These are phyloP conservation scores for Xenopus petersii DNA, from an alignment of 2,797 vertebrate genomes.

Conservation along the genomic window DNA sequence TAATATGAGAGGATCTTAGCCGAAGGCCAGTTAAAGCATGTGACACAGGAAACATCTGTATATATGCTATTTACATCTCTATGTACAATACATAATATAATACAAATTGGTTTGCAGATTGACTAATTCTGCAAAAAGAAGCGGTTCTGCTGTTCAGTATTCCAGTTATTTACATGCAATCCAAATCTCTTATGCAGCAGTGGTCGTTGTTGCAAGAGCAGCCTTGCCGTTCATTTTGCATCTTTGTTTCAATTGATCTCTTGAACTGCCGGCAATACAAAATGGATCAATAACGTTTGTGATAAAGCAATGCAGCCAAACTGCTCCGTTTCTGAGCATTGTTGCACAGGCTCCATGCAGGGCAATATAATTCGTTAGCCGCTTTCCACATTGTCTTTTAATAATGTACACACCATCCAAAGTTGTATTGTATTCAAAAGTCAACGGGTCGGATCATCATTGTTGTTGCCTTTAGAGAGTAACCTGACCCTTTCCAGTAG, in stretches of 20 bases:
- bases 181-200: slow-evolving; percentile 13
- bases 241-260: slow-evolving; percentile 21
- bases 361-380: no score
- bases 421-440: slow-evolving; percentile 65
- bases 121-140: slow-evolving; percentile 20
- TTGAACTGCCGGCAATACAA: slow-evolving; percentile 7
- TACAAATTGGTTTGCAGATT: slow-evolving; percentile 49
- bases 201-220: slow-evolving; percentile 16
- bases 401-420: slow-evolving; percentile 23
- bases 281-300: no score
- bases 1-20: neutral
- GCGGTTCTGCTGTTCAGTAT: slow-evolving; percentile 58
- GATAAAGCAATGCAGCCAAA: no score
- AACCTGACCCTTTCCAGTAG: slow-evolving; percentile 98
- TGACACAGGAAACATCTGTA: slow-evolving; percentile 5
- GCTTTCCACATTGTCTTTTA: slow-evolving; percentile 47
- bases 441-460: slow-evolving; percentile 94
- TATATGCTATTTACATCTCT: slow-evolving; percentile 40
- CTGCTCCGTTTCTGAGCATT: no score
- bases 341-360: no score
- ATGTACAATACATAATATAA: slow-evolving; percentile 44
- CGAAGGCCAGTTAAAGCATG: neutral
- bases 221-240: slow-evolving; percentile 45
- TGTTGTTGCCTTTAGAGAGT: slow-evolving; percentile 87
- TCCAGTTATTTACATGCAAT: slow-evolving; percentile 67